These are phyloP conservation scores for Caenorhabditis panamensis DNA, from an alignment of 2,888 invertebrate species.

Conservation along the genomic window DNA sequence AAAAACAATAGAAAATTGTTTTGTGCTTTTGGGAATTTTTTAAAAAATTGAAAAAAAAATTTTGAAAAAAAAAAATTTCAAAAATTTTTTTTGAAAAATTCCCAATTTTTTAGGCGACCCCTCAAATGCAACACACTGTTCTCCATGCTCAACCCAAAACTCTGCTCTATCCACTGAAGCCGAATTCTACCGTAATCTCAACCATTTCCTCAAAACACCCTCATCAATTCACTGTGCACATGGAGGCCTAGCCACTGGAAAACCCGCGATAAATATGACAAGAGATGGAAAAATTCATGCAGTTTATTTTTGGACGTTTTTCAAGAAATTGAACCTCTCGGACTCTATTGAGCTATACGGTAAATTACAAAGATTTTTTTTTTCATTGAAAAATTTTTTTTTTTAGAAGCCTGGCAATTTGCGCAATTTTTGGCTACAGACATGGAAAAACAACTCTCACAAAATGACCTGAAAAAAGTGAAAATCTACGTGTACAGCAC, in stretches of 20 bases:
- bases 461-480: background rate
- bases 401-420: constrained; percentile 39
- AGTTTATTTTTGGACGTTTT: constrained; percentile 34
- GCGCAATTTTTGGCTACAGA: constrained; percentile 27
- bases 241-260: constrained; percentile 35
- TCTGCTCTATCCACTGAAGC: background rate
- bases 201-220: constrained; percentile 25
- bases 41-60: too few species aligned
- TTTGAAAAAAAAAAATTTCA: too few species aligned
- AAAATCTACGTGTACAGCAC: constrained; percentile 39
- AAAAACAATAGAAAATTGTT: too few species aligned
- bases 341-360: constrained; percentile 42
- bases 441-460: too few species aligned
- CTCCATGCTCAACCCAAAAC: constrained; percentile 18
- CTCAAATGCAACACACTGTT: constrained; percentile 24
- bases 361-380: too few species aligned
- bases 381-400: too few species aligned
- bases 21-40: too few species aligned
- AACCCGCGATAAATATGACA: constrained; percentile 26
- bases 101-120: constrained; percentile 26
- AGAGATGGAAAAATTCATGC: constrained; percentile 15
- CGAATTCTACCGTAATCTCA: constrained; percentile 42
- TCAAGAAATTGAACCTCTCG: constrained; percentile 50
- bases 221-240: constrained; percentile 37
- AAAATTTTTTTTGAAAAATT: background rate